Evolutionary conservation across 2,113 vertebrate species (phyloP).

Genomic region (Agelaius phoeniceus): DNA sequence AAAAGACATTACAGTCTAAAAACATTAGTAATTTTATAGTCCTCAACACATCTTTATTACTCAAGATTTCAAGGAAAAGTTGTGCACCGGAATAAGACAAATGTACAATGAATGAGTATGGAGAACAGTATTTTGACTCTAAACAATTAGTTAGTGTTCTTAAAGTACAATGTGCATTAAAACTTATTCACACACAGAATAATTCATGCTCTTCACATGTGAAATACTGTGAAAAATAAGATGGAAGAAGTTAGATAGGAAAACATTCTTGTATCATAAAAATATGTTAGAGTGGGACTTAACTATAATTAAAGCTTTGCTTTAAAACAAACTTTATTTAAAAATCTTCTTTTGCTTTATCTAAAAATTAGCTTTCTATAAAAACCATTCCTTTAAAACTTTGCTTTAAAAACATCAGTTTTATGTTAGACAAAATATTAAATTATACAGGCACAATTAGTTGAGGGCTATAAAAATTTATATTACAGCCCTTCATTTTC

Average conservation of each 20-base stretch:
- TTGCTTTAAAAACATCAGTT: conserved; percentile 45
- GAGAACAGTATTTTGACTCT: conserved; percentile 32
- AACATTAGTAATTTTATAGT: conserved; percentile 50
- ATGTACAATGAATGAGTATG: conserved; percentile 10
- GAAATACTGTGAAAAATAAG: conserved; percentile 57
- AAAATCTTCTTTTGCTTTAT: conserved; percentile 59
- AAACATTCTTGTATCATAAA: conserved; percentile 57
- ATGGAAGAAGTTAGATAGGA: conserved; percentile 50
- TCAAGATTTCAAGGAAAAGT: conserved; percentile 50
- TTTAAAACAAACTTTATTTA: conserved; percentile 54
- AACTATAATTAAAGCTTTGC: conserved; percentile 58
- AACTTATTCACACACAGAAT: conserved; percentile 3
- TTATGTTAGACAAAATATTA: conserved; percentile 62
- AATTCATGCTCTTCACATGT: conserved; percentile 20
- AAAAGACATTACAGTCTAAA: conserved; percentile 32
- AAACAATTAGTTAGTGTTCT: conserved; percentile 47
- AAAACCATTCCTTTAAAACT: conserved; percentile 62
- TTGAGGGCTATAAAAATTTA: conserved; percentile 1
- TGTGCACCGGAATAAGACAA: conserved; percentile 47
- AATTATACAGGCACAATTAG: conserved; percentile 60
- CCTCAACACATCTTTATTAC: conserved; percentile 56
- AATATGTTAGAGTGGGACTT: conserved; percentile 63
- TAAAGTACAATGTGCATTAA: conserved; percentile 55
- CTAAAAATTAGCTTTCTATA: conserved; percentile 67
- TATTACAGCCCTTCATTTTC: conserved; percentile 34